phyloP scores from a whole-genome alignment of 2,797 vertebrate species.

The Manis pentadactyla region DNA sequence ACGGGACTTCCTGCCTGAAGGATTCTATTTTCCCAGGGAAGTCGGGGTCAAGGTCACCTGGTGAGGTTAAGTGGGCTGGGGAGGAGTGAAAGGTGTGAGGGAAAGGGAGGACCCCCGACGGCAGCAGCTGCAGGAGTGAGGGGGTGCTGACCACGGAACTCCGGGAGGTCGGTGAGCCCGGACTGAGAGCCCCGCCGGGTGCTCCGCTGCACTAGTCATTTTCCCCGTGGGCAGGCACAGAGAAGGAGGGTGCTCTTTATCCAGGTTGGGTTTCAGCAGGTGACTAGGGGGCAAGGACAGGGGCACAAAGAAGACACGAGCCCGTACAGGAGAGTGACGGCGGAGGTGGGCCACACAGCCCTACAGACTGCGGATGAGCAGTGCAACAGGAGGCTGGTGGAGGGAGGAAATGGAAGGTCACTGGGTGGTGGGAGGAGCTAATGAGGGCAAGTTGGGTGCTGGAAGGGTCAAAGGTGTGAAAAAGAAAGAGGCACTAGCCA shows the following conservation, averaged over 20 bases:
- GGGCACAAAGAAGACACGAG: neutral
- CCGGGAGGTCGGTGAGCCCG: neutral
- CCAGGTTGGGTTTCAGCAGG: neutral
- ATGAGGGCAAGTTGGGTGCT: neutral
- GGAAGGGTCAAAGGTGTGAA: neutral
- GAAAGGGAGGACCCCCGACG: neutral
- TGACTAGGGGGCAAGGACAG: neutral
- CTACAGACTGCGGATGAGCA: neutral
- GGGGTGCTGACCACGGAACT: neutral
- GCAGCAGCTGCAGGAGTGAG: too few relatives aligned
- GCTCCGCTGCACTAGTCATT: neutral
- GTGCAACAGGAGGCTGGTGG: too few relatives aligned
- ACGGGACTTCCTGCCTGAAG: neutral
- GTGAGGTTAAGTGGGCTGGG: neutral
- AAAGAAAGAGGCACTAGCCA: neutral
- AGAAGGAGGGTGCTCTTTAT: neutral
- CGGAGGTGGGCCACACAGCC: too few relatives aligned
- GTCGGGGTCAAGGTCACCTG: neutral
- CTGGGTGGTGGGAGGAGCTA: neutral
- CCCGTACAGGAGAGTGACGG: neutral
- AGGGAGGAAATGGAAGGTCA: accelerated
- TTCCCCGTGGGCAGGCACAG: neutral
- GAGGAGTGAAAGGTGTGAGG: neutral
- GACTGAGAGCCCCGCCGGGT: accelerated
- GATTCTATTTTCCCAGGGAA: neutral